Base-by-base conservation (phyloP, 2,888 invertebrate genomes). In the Syrista parreyssii region DNA sequence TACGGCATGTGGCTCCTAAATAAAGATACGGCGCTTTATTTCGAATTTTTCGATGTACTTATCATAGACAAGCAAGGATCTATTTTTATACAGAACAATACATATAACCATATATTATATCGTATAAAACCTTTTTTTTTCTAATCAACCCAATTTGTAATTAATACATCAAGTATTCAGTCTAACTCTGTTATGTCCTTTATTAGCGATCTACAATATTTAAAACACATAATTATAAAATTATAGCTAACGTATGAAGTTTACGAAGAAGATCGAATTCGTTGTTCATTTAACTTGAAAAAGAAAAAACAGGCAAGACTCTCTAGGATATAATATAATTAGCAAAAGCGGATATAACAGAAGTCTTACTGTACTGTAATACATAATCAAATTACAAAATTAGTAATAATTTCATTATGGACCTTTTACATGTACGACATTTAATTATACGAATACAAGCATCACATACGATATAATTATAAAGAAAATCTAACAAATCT, bases 1-100 rank as follows among this genome's bases (percentile, higher is more conserved):
- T 88, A 90, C 97, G 83, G 97, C 97, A 92, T 98, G 98, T 89
- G 96, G 97, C 77, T 96, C 96, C 1, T 97, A 94, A 79, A 55
- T 23, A 23, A 55, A 55, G 9, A 23, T 55, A 36, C 36, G 23
- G 55, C 23, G 15, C 23, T 15, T 55, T 55, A 55, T 23, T 55
- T 1, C 23, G 9, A 55, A 15, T 55, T 55, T 23, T 55, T 23
- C 9, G 15, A 1, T 55, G 15, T 23, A 55, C 55, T 55, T 55
- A 55, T 55, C 55, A 2, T 23, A 34, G 9, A 6, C 34, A 15
- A 55, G 55, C 2, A 55, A 55, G 55, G 55, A 55, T 55, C 55
- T 23, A 55, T 55, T 55, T 55, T 55, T 55, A 55, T 55, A 55
- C 55, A 55, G 6, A 55, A 55, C 23, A 55, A 55, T 55, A 55